Evolutionary conservation across 2,797 vertebrate genomes (phyloP), one percentile per base, ranked within the genome.

Genomic region (Paedocypris micromegethes): DNA sequence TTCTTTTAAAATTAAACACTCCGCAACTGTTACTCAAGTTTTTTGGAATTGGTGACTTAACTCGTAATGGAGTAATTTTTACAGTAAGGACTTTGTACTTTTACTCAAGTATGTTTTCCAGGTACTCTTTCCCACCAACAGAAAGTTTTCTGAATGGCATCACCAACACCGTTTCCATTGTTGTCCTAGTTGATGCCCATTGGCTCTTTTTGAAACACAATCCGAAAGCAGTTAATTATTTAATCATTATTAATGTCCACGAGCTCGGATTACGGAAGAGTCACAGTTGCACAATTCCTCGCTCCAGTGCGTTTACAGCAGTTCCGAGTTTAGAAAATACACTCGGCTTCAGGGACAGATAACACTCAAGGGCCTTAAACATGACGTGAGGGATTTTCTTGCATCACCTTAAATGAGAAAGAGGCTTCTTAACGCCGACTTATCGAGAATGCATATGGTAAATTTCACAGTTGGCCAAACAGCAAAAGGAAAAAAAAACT

Each of bases 391-490:
- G 63, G 62, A 75, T 73, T 80, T 73, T 55, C 48, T 67, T 68
- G 62, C 51, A 67, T 64, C 48, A 38, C 61, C 49, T 62, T 8
- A 37, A 70, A 71, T 64, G 62, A 66, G 60, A 68, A 61, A 54
- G 63, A 55, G 61, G 56, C 61, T 59, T 69, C 38, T 58, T 68
- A 58, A 68, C 56, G 8, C 53, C 45, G 55, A 72, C 43, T 75
- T 75, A 75, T 75, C 66, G 64, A 58, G 64, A 59, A 61, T 9
- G 59, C 46, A 71, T 74, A 75, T 70, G 57, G 50, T 57, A 62
- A 58, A 75, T 76, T 80, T 80, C 72, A 78, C 75, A 80, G 72
- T 65, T 73, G 72, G 71, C 57, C 72, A 66, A 54, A 64, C 74
- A 68, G 56, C 60, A 47, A 39, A 58, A 68, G 57, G 53, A 62